Conservation (phyloP, 2,888 invertebrate genomes). For the Agonopterix arenella region DNA sequence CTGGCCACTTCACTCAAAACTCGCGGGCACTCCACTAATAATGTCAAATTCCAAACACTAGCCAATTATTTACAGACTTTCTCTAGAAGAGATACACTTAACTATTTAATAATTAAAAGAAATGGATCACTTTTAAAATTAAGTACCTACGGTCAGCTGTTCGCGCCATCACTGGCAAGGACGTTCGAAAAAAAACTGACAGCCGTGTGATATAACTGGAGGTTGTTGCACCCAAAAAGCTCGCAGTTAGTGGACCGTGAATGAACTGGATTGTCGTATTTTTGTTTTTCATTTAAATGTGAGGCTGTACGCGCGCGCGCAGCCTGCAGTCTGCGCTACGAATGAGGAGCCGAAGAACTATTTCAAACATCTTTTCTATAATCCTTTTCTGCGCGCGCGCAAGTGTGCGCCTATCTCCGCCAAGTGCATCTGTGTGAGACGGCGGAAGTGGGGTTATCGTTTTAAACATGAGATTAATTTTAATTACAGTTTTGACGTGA, state of each 20-base stretch:
- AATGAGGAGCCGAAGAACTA: constrained; percentile 71
- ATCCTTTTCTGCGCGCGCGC: constrained; percentile 60
- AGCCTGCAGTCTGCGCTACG: constrained; percentile 57
- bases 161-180: constrained; percentile 40
- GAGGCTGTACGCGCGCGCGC: constrained; percentile 51
- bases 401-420: constrained; percentile 36
- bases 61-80: too few species aligned
- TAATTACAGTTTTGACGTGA: constrained; percentile 8
- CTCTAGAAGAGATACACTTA: background rate
- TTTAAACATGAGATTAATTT: constrained; percentile 32
- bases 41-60: too few species aligned
- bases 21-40: too few species aligned
- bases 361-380: constrained; percentile 73
- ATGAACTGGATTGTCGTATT: constrained; percentile 51
- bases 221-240: constrained; percentile 52
- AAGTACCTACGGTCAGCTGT: constrained; percentile 50
- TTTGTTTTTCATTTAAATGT: constrained; percentile 19
- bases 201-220: constrained; percentile 41
- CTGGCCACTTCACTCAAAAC: too few species aligned
- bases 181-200: constrained; percentile 43
- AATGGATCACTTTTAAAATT: background rate
- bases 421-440: constrained; percentile 44
- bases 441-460: constrained; percentile 41
- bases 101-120: background rate
- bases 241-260: constrained; percentile 48